These are phyloP conservation scores for Pristionchus mayeri DNA, from an alignment of 2,888 invertebrate genomes.

Conservation along the genomic window DNA sequence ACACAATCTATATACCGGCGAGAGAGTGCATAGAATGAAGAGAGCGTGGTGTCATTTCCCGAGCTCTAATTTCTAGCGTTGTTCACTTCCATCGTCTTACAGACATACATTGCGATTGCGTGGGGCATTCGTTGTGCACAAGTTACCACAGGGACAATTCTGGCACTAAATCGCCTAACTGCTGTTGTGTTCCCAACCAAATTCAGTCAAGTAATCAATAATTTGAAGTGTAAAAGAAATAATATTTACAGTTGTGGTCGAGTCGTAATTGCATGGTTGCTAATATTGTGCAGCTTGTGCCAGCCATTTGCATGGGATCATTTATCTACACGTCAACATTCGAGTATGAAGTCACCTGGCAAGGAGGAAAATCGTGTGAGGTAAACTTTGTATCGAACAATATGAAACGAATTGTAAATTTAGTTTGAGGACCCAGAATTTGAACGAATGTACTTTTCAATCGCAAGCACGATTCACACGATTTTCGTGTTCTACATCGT, in stretches of 20 bases:
- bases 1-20: too few relatives aligned
- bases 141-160: background rate
- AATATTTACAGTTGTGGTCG: background rate
- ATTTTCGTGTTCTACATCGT: background rate
- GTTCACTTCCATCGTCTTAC: background rate
- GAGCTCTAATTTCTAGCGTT: background rate
- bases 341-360: background rate
- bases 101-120: background rate
- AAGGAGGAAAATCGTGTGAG: background rate
- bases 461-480: background rate
- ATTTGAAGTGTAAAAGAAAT: background rate
- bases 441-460: background rate
- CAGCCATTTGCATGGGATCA: background rate
- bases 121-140: constrained; percentile 32
- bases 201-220: background rate
- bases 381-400: background rate
- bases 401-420: background rate
- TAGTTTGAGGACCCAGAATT: background rate
- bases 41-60: background rate
- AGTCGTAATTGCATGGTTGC: background rate
- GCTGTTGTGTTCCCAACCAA: constrained; percentile 5
- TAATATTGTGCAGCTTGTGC: background rate
- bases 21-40: too few relatives aligned
- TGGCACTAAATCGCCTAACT: constrained; percentile 22
- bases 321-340: background rate